Conservation (phyloP, 2,888 invertebrate genomes). For the Ametastegia equiseti region DNA sequence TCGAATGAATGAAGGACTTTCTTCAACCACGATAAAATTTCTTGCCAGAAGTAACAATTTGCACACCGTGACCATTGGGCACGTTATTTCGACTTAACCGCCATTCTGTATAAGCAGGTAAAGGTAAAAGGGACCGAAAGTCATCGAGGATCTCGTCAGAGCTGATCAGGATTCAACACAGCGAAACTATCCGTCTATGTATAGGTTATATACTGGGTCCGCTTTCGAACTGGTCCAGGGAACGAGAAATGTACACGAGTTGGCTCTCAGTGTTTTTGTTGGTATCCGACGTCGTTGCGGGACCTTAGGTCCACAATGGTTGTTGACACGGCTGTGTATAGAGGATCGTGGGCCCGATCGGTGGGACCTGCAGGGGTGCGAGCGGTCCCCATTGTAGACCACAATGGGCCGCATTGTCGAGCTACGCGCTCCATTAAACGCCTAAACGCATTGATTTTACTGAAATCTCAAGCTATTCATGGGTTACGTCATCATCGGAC, state of each 20-base stretch:
- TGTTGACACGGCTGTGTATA: constrained; percentile 46
- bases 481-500: constrained; percentile 45
- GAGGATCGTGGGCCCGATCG: constrained; percentile 46
- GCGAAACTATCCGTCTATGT: background rate
- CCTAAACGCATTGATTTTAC: constrained; percentile 48
- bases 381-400: constrained; percentile 46
- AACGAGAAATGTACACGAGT: constrained; percentile 40
- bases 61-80: too few relatives aligned
- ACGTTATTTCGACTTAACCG: background rate
- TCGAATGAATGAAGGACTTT: too few relatives aligned
- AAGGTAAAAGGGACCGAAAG: background rate
- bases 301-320: constrained; percentile 46
- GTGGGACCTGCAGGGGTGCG: constrained; percentile 43
- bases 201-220: background rate
- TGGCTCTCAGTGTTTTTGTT: constrained; percentile 41
- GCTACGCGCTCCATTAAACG: constrained; percentile 46
- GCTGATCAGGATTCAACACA: background rate
- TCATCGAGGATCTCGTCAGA: background rate
- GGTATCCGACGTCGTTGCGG: constrained; percentile 43
- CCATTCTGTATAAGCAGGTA: background rate
- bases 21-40: too few relatives aligned
- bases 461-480: constrained; percentile 42
- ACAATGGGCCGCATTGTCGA: constrained; percentile 42
- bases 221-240: constrained; percentile 10
- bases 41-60: too few relatives aligned